phyloP scores from a whole-genome alignment of 2,797 vertebrate species.

The Alfaro cultratus region DNA sequence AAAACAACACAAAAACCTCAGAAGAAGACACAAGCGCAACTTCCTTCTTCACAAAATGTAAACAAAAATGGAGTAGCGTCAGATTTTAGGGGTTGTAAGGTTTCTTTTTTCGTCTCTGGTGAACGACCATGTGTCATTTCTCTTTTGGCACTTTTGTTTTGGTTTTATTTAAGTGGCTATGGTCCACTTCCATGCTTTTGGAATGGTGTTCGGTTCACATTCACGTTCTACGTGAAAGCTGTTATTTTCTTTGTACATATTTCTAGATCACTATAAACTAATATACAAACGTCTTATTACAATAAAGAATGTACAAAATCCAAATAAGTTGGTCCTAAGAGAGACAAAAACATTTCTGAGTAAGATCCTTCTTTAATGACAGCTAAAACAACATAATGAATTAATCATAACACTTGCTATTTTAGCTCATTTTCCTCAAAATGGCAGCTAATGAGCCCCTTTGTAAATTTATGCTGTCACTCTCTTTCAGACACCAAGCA shows the following conservation, averaged over 20 bases:
- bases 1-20: too few relatives aligned
- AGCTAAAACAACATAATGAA: slow-evolving; percentile 29
- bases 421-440: slow-evolving; percentile 22
- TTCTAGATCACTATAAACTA: slow-evolving; percentile 28
- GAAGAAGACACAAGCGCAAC: too few relatives aligned
- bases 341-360: not conserved
- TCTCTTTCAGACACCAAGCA: not conserved
- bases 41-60: too few relatives aligned
- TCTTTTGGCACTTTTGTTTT: too few relatives aligned
- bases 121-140: too few relatives aligned
- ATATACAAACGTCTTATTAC: slow-evolving; percentile 37
- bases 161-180: too few relatives aligned
- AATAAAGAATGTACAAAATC: slow-evolving; percentile 27
- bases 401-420: slow-evolving; percentile 25
- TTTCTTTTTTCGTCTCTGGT: too few relatives aligned
- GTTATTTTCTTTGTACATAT: slow-evolving; percentile 6
- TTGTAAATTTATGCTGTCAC: slow-evolving; percentile 22
- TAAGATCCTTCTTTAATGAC: slow-evolving; percentile 27
- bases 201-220: too few relatives aligned
- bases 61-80: too few relatives aligned
- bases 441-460: not conserved
- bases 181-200: too few relatives aligned
- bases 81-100: too few relatives aligned
- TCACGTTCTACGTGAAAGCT: slow-evolving; percentile 28
- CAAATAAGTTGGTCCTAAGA: slow-evolving; percentile 15